These are phyloP conservation scores for Bilobella aurantiaca DNA, from an alignment of 1,140 invertebrate genomes.

Conservation along the genomic window DNA sequence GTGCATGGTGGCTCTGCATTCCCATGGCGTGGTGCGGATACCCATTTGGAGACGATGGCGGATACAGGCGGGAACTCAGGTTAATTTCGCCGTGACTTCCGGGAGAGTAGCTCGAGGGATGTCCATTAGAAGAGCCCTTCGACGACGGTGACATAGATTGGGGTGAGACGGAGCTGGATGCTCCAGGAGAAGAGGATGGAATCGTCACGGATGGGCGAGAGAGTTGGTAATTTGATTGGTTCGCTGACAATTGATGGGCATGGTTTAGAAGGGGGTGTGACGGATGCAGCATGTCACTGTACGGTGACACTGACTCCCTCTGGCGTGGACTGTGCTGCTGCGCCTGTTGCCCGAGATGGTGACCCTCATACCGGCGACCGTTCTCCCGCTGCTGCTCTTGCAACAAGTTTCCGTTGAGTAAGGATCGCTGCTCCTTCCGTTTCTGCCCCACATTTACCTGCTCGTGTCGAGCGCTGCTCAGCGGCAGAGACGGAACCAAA, in stretches of 20 bases:
- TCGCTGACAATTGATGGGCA: constrained; percentile 7
- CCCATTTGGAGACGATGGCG: constrained; percentile 10
- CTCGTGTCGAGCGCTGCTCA: constrained; percentile 14
- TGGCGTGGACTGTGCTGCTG: not conserved
- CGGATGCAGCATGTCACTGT: constrained; percentile 7
- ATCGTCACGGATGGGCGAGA: constrained; percentile 27
- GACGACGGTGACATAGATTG: constrained; percentile 1
- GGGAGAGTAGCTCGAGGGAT: not conserved
- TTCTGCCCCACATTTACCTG: no score
- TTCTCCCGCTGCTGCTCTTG: constrained; percentile 1
- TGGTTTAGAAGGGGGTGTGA: not conserved
- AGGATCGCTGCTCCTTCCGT: constrained; percentile 10
- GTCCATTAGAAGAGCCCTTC: not conserved
- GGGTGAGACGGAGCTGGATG: constrained; percentile 26
- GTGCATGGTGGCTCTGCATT: not conserved
- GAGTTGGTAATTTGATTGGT: constrained; percentile 17
- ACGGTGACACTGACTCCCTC: not conserved
- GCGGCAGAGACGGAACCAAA: constrained; percentile 32
- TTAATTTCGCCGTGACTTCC: constrained; percentile 1
- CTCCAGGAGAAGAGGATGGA: constrained; percentile 29
- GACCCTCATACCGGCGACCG: not conserved
- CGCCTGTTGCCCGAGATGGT: not conserved
- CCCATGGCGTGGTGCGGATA: not conserved
- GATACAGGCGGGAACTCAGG: not conserved
- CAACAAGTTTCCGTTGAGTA: constrained; percentile 18